phyloP scores from a whole-genome alignment of 2,797 vertebrate species.

The Pelochelys cantorii region DNA sequence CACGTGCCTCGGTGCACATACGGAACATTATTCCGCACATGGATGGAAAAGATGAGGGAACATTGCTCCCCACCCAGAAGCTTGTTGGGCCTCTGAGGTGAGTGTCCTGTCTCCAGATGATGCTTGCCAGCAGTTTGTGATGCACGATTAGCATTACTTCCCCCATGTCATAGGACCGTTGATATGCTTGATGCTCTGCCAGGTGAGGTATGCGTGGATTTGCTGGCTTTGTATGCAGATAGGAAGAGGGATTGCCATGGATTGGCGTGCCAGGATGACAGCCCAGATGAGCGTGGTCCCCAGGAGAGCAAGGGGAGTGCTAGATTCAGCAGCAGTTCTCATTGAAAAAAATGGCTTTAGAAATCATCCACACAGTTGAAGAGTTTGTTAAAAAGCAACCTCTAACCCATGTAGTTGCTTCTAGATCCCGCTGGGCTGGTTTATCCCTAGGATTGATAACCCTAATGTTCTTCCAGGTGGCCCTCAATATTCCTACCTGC shows the following conservation, averaged over 20 bases:
- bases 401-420: not conserved
- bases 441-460: not conserved
- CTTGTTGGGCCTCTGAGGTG: not conserved
- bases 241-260: not conserved
- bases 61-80: too few species aligned
- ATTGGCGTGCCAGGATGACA: not conserved
- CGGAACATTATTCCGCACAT: too few species aligned
- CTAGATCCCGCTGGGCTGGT: rapidly evolving
- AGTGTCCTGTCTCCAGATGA: not conserved
- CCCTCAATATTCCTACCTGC: not conserved
- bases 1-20: too few species aligned
- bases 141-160: not conserved
- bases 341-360: not conserved
- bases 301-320: not conserved
- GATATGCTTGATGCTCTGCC: not conserved
- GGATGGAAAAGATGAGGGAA: too few species aligned
- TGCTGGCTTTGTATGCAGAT: not conserved
- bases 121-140: not conserved
- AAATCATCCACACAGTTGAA: not conserved
- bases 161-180: not conserved
- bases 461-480: rapidly evolving
- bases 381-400: not conserved
- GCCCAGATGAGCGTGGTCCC: not conserved
- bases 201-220: not conserved
- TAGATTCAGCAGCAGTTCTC: not conserved